These are phyloP conservation scores for Karalla daura DNA, from an alignment of 2,797 vertebrate genomes.

Conservation along the genomic window DNA sequence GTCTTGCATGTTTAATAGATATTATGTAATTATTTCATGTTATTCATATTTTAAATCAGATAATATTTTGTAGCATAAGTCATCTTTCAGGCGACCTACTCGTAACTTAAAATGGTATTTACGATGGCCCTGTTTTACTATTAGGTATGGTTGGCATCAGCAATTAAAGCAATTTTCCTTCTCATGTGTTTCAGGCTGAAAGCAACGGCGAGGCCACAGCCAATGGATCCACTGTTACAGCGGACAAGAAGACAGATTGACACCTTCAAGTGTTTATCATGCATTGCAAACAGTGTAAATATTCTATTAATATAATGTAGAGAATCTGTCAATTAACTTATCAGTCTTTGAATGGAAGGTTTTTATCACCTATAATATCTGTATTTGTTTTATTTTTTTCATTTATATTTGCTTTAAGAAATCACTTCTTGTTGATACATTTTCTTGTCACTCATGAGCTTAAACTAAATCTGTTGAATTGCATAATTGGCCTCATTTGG, in stretches of 20 bases:
- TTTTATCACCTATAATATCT: constrained; percentile 17
- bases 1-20: background rate
- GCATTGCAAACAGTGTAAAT: constrained; percentile 59
- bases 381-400: constrained; percentile 14
- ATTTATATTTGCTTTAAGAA: constrained; percentile 3
- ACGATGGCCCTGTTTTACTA: background rate
- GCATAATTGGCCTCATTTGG: background rate
- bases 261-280: constrained; percentile 19
- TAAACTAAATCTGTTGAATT: background rate
- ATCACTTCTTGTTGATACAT: constrained; percentile 10
- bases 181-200: constrained; percentile 75
- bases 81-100: background rate
- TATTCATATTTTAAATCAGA: background rate
- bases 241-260: constrained; percentile 90
- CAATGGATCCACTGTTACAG: constrained; percentile 66
- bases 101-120: background rate
- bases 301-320: constrained; percentile 48
- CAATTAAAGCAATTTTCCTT: background rate
- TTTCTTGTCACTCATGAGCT: constrained; percentile 13
- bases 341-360: constrained; percentile 18
- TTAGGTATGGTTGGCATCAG: background rate
- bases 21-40: background rate
- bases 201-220: constrained; percentile 60
- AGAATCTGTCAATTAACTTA: constrained; percentile 57
- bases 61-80: background rate